Conservation (phyloP, 30 jellyfish, hydroid and myxozoan genomes). For the Aurelia aurita complex sp. Pacific region DNA sequence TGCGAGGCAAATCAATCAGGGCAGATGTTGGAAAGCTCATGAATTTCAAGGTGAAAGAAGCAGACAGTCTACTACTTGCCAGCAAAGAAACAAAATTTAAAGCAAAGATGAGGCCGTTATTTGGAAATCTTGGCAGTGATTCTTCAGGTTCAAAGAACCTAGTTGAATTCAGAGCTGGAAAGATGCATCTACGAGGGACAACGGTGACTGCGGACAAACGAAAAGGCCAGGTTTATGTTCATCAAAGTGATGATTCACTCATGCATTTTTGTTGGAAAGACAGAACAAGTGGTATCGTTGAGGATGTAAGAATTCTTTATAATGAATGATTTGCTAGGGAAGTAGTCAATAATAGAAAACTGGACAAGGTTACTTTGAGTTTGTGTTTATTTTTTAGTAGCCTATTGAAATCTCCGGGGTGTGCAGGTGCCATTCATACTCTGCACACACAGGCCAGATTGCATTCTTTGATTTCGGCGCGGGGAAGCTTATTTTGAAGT, state of each 20-base stretch:
- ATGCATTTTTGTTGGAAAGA: constrained; percentile 99
- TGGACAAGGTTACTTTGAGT: too few species aligned
- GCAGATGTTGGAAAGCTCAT: too few species aligned
- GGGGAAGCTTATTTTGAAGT: too few species aligned
- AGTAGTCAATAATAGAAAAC: not conserved
- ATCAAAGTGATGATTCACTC: constrained; percentile 95
- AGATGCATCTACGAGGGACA: constrained; percentile 93
- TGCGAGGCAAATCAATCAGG: too few species aligned
- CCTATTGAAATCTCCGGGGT: too few species aligned
- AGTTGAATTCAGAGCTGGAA: constrained; percentile 96
- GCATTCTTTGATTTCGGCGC: too few species aligned
- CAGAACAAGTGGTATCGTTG: constrained; percentile 88
- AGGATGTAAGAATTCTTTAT: constrained; percentile 78
- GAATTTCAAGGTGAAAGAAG: too few species aligned
- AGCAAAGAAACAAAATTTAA: too few species aligned
- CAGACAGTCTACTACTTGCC: too few species aligned
- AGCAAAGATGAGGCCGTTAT: constrained; percentile 77
- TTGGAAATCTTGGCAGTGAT: constrained; percentile 86
- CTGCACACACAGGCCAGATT: too few species aligned
- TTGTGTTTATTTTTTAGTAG: too few species aligned
- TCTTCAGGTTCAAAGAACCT: constrained; percentile 83
- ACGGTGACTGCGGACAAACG: constrained; percentile 98
- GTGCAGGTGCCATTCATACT: too few species aligned
- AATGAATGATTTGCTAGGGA: not conserved
- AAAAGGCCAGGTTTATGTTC: constrained; percentile 85